Evolutionary conservation across 2,797 vertebrate species (phyloP), one percentile per base, ranked within the genome.

Genomic region (Graptemys geographica): DNA sequence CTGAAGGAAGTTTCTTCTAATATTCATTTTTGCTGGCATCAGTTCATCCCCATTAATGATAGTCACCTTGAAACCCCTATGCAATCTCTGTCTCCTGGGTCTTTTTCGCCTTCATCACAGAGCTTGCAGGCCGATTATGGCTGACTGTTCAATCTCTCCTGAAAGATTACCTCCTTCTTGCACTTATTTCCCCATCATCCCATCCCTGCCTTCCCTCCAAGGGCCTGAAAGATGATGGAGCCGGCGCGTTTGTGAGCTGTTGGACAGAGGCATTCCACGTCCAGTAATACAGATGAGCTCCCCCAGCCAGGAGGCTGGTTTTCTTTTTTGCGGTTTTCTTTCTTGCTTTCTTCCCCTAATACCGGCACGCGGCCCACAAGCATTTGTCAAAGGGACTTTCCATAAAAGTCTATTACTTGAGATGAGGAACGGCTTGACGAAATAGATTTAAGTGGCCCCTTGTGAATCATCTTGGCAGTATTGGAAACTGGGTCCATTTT

Each of bases 381-480:
- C 93, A 3, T 91, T 95, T 95, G 89, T 91, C 94, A 90, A 88
- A 96, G 93, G 93, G 92, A 25, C 91, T 89, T 86, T 96, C 94
- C 91, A 84, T 41, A 95, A 92, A 97, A 95, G 90, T 96, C 97
- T 95, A 5, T 96, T 96, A 91, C 92, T 90, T n/a, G 79, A 89
- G 88, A 96, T 97, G 96, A 97, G 89, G 95, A 96, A 97, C 93
- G 86, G 83, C 53, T 94, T 86, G 93, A 93, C 94, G 92, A 86
- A 96, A 86, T 53, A 89, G 84, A 94, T 96, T 95, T 91, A 94
- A 94, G 93, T 90, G 93, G 92, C 80, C 96, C 94, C 93, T 96
- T 95, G 91, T 97, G 97, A 95, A 97, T 97, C 97, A 96, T 95
- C 86, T 88, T 95, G 96, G 95, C 96, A 96, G 83, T 88, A 94